Percentiles rank a stretch among this genome's conserved stretches.
Conservation (phyloP, 2,113 vertebrate genomes). For the Symphodus melops region DNA sequence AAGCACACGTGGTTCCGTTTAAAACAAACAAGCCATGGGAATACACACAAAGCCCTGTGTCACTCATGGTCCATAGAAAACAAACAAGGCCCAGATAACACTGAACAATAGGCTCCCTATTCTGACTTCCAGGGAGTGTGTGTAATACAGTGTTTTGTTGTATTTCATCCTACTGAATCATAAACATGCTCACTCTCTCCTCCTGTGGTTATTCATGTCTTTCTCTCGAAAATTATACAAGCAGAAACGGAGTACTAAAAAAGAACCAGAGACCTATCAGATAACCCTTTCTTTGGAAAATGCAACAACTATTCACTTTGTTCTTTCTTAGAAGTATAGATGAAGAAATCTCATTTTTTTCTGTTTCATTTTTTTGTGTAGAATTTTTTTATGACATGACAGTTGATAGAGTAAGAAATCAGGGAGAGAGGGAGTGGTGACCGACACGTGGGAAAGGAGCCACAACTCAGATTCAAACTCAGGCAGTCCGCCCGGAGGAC, state of each 20-base stretch:
- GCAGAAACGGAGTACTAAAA: neutral
- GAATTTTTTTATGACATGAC: too few relatives aligned
- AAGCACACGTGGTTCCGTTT: conserved; percentile 80
- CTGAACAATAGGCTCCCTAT: conserved; percentile 81
- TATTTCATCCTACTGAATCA: conserved; percentile 69
- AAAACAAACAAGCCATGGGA: conserved; percentile 74
- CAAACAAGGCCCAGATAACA: conserved; percentile 77
- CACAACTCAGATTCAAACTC: too few relatives aligned
- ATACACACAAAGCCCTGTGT: conserved; percentile 71
- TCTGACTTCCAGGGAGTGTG: conserved; percentile 69
- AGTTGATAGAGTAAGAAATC: too few relatives aligned
- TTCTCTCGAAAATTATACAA: conserved; percentile 26
- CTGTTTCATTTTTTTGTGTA: too few relatives aligned
- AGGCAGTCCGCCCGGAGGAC: too few relatives aligned
- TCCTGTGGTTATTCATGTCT: conserved; percentile 4
- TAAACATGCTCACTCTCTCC: conserved; percentile 57
- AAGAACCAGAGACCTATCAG: neutral
- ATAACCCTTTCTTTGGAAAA: conserved; percentile 8
- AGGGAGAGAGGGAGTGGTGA: too few relatives aligned
- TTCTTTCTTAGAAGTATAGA: neutral
- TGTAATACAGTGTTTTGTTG: conserved; percentile 67
- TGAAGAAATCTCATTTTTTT: neutral
- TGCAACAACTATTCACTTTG: neutral
- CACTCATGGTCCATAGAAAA: conserved; percentile 72
- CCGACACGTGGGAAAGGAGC: too few relatives aligned